Evolutionary conservation across 2,888 invertebrate species (phyloP).

Genomic region (Acrobasis repandana): DNA sequence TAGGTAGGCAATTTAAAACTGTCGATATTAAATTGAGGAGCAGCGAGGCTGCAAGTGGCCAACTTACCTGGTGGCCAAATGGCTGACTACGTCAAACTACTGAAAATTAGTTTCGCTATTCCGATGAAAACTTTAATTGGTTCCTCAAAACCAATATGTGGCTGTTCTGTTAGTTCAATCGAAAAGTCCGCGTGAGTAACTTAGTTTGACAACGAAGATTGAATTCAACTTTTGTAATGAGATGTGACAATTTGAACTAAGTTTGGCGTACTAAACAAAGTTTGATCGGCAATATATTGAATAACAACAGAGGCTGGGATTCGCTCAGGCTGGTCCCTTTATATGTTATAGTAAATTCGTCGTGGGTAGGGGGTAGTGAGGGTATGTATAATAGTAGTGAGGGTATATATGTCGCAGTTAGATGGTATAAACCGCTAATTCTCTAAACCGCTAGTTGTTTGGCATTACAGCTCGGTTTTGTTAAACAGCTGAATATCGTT

Average conservation of each 20-base stretch:
- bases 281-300: constrained; percentile 4
- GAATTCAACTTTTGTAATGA: constrained; percentile 50
- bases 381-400: no score
- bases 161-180: constrained; percentile 58
- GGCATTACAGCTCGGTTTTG: no score
- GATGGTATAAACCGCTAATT: no score
- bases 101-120: constrained; percentile 78
- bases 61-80: constrained; percentile 66
- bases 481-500: no score
- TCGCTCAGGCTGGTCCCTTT: neutral
- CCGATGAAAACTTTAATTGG: constrained; percentile 80
- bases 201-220: constrained; percentile 38
- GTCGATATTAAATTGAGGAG: constrained; percentile 52
- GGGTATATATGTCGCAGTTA: no score
- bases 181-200: constrained; percentile 49
- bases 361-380: no score
- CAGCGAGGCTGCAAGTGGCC: constrained; percentile 51
- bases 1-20: constrained; percentile 54
- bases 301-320: neutral
- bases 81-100: constrained; percentile 77
- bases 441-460: no score
- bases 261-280: constrained; percentile 15
- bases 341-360: neutral
- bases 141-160: constrained; percentile 73
- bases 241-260: constrained; percentile 42